These are phyloP conservation scores for Crenuchus spilurus DNA, from an alignment of 2,797 vertebrate genomes.

Conservation along the genomic window DNA sequence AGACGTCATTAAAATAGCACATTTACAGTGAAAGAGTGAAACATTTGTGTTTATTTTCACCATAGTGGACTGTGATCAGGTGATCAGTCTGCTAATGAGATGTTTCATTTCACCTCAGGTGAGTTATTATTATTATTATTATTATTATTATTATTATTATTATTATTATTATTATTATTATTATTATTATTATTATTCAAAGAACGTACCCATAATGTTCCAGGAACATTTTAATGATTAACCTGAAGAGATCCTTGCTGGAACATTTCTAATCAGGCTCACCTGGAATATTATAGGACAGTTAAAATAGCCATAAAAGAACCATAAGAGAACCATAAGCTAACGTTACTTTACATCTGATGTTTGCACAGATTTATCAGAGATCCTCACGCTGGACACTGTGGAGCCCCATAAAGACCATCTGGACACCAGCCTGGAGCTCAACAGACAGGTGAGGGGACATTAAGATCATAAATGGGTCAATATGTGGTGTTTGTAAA, in stretches of 20 bases:
- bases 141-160: neutral
- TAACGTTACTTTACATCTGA: too few relatives aligned
- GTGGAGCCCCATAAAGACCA: constrained; percentile 70
- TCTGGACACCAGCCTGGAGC: constrained; percentile 71
- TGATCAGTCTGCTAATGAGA: neutral
- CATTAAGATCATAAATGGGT: neutral
- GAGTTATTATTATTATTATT: neutral
- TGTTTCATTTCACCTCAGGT: constrained; percentile 39
- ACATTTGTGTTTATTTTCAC: constrained; percentile 2
- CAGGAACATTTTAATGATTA: too few relatives aligned
- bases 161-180: too few relatives aligned
- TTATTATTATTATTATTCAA: too few relatives aligned
- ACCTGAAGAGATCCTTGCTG: too few relatives aligned
- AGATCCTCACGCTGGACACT: constrained; percentile 47
- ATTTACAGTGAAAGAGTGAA: fast-evolving
- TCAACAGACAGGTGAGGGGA: constrained; percentile 74
- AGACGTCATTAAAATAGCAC: neutral
- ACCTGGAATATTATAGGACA: too few relatives aligned
- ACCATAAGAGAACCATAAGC: too few relatives aligned
- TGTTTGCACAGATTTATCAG: neutral
- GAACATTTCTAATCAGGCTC: too few relatives aligned
- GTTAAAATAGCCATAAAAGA: too few relatives aligned
- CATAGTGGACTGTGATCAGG: neutral
- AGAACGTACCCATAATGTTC: too few relatives aligned
- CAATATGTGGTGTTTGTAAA: too few relatives aligned